Evolutionary conservation across 2,113 vertebrate genomes (phyloP).

Genomic region (Festucalex cinctus): DNA sequence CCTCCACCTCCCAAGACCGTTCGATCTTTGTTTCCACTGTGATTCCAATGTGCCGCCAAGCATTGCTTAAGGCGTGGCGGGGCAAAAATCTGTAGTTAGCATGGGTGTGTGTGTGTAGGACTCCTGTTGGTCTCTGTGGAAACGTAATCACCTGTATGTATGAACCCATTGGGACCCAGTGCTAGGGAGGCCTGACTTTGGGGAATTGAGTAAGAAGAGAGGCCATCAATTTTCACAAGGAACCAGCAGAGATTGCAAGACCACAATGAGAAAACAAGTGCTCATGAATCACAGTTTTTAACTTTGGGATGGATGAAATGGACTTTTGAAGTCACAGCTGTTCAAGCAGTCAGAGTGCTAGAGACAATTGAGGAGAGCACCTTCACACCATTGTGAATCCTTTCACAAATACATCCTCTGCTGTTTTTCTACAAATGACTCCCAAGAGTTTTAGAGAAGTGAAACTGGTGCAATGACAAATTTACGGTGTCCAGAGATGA

Average conservation of each 20-base stretch:
- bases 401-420: constrained; percentile 4
- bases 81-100: constrained; percentile 63
- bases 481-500: constrained; percentile 17
- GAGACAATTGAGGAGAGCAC: constrained; percentile 7
- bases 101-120: constrained; percentile 65
- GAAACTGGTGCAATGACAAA: constrained; percentile 35
- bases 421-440: constrained; percentile 31
- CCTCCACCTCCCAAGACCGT: constrained; percentile 26
- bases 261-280: constrained; percentile 6
- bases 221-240: constrained; percentile 40
- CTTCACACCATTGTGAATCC: not conserved
- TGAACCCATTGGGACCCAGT: constrained; percentile 42
- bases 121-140: constrained; percentile 74
- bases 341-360: not conserved
- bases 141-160: constrained; percentile 68
- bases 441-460: constrained; percentile 25
- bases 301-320: constrained; percentile 12
- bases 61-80: constrained; percentile 57
- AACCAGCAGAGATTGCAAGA: constrained; percentile 36
- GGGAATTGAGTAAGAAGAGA: constrained; percentile 36
- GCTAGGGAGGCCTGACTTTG: constrained; percentile 33
- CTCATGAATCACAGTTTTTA: constrained; percentile 5
- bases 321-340: constrained; percentile 3
- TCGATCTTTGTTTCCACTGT: constrained; percentile 38
- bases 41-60: constrained; percentile 72